These are phyloP conservation scores for Sebastes jordani DNA, from an alignment of 2,797 vertebrate species.

Conservation along the genomic window DNA sequence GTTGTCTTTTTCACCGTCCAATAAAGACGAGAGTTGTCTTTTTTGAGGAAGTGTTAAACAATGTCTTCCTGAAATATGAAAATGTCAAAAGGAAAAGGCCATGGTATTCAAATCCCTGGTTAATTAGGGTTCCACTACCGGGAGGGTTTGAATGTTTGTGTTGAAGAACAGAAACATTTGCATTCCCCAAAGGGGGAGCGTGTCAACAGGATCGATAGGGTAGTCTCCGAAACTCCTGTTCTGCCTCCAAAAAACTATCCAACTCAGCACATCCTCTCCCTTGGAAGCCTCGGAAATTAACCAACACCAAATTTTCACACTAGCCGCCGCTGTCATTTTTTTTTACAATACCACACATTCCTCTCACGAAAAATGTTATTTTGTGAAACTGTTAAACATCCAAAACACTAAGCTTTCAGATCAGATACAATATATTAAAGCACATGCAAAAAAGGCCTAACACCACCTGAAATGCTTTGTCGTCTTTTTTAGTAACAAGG, in stretches of 20 bases:
- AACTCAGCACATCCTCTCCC: constrained; percentile 69
- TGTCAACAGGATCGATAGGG: constrained; percentile 81
- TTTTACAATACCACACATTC: constrained; percentile 11
- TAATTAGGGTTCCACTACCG: constrained; percentile 75
- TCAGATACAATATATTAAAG: constrained; percentile 4
- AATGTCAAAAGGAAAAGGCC: constrained; percentile 78
- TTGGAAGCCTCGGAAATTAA: constrained; percentile 60
- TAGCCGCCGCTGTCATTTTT: constrained; percentile 10
- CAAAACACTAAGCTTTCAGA: neutral
- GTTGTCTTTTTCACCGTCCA: constrained; percentile 23
- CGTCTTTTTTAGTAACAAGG: constrained; percentile 21
- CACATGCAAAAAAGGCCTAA: constrained; percentile 9
- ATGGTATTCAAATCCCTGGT: constrained; percentile 76
- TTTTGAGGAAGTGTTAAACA: constrained; percentile 62
- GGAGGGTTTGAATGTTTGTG: constrained; percentile 72
- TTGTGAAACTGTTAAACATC: neutral
- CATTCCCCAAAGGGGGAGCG: constrained; percentile 74
- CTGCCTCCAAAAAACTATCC: constrained; percentile 57
- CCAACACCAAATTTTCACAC: constrained; percentile 35
- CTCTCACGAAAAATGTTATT: neutral
- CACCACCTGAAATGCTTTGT: constrained; percentile 12
- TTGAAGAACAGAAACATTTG: constrained; percentile 78
- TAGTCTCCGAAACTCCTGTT: constrained; percentile 61
- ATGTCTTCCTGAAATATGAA: constrained; percentile 72
- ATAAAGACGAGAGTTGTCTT: constrained; percentile 60